Base-by-base conservation (phyloP, 2,888 invertebrate species). In the Dermolepida albohirtum region DNA sequence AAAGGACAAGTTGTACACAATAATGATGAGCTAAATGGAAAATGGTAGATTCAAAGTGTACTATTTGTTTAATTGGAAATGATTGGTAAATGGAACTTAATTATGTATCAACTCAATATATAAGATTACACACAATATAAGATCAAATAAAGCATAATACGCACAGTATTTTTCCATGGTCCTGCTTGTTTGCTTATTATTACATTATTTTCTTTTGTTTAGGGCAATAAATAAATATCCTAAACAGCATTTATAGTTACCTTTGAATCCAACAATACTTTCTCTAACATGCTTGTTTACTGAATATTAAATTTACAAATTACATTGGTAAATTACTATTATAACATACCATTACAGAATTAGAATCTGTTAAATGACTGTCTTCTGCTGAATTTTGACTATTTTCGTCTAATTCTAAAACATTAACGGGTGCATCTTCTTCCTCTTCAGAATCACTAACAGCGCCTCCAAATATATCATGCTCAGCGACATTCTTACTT, bases 401-500 rank as follows among this genome's bases (percentile, higher is more conserved):
- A 29, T 87, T 90, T 75, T 95, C 95, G 76, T 94, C 95, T 72
- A 94, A 85, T 78, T 94, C 94, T 79, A 90, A 84, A 1, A 91
- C 89, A 2, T 91, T 89, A 82, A 92, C 92, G 17, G 89, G 87
- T 77, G 83, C 88, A 12, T 87, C 74, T 67, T 90, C 90, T 73
- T 89, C 89, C 69, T 93, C 92, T 73, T 95, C 95, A 41, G 95
- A 95, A 75, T 96, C 96, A 78, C 96, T 96, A 0, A 97, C 92
- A 34, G 94, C 91, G 72, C 95, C 96, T 34, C 97, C 97, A 84
- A 97, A 97, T 78, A 96, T 94, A 75, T 96, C 95, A 75, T 92
- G 91, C 76, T 92, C 92, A 55, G 89, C 90, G 79, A 84, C 84
- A 78, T 79, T 80, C 68, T 77, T 77, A 69, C 84, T 84, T 74